Conservation (phyloP, 2,888 invertebrate species). For the Ariolimax columbianus region DNA sequence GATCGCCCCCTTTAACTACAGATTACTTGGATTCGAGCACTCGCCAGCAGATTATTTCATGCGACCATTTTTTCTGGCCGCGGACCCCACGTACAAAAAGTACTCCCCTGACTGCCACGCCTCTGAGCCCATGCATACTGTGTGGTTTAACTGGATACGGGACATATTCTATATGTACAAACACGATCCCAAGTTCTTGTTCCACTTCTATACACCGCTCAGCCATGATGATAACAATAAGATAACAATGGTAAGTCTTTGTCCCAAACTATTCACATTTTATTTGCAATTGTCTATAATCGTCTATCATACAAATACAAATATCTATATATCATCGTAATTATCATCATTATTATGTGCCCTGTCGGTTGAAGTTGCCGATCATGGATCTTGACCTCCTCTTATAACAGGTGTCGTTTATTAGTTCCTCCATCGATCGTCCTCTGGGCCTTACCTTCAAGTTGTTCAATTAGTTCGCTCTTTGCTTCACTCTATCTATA, state of each 20-base stretch:
- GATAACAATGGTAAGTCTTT: constrained; percentile 32
- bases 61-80: constrained; percentile 86
- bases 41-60: constrained; percentile 95
- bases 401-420: too few species aligned
- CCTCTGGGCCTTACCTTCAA: too few species aligned
- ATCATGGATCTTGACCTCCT: too few species aligned
- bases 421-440: too few species aligned
- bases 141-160: constrained; percentile 79
- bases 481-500: too few species aligned
- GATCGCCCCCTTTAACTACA: constrained; percentile 92
- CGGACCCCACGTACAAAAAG: constrained; percentile 78
- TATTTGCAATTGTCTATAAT: too few species aligned
- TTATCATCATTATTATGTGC: too few species aligned
- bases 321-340: too few species aligned
- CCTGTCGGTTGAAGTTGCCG: too few species aligned
- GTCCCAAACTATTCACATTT: too few species aligned
- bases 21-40: constrained; percentile 89
- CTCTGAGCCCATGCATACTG: constrained; percentile 84
- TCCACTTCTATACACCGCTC: constrained; percentile 92
- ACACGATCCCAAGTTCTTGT: constrained; percentile 87
- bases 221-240: constrained; percentile 91
- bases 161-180: constrained; percentile 83
- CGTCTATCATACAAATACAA: too few species aligned
- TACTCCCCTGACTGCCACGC: constrained; percentile 80
- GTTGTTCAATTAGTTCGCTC: too few species aligned